Evolutionary conservation across 1,140 invertebrate species (phyloP).

Genomic region (Argopecten irradians): DNA sequence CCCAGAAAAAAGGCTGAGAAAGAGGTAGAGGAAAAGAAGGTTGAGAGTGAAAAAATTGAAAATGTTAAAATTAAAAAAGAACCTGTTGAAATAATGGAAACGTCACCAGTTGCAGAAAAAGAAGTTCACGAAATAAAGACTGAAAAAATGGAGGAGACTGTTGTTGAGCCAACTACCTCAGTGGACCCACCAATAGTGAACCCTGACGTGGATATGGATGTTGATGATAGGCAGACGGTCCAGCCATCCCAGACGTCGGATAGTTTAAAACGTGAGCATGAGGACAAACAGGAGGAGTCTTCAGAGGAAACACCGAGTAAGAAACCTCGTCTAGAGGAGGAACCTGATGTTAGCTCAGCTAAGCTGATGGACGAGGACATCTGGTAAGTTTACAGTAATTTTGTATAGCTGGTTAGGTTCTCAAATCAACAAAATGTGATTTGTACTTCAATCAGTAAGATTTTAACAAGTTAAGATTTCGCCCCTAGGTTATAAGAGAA

Average conservation of each 20-base stretch:
- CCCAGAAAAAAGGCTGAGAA: slow-evolving; percentile 11
- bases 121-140: not conserved
- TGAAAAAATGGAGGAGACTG: slow-evolving; percentile 25
- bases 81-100: not conserved
- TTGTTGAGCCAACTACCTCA: not conserved
- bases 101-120: not conserved
- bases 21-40: slow-evolving; percentile 16
- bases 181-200: not conserved
- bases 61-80: slow-evolving; percentile 36
- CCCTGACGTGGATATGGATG: slow-evolving; percentile 41
- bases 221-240: not conserved
- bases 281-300: not conserved
- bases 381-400: slow-evolving; percentile 38
- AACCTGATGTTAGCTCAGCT: not conserved
- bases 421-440: not conserved
- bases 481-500: too few relatives aligned
- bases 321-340: slow-evolving; percentile 38
- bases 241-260: not conserved
- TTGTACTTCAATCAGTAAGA: too few relatives aligned
- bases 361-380: slow-evolving; percentile 47
- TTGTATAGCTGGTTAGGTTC: not conserved
- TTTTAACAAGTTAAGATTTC: too few relatives aligned
- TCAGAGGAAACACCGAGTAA: slow-evolving; percentile 32
- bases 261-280: slow-evolving; percentile 29
- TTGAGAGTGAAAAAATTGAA: slow-evolving; percentile 28